Conservation (phyloP, 2,113 vertebrate genomes). For the Mungos mungo region DNA sequence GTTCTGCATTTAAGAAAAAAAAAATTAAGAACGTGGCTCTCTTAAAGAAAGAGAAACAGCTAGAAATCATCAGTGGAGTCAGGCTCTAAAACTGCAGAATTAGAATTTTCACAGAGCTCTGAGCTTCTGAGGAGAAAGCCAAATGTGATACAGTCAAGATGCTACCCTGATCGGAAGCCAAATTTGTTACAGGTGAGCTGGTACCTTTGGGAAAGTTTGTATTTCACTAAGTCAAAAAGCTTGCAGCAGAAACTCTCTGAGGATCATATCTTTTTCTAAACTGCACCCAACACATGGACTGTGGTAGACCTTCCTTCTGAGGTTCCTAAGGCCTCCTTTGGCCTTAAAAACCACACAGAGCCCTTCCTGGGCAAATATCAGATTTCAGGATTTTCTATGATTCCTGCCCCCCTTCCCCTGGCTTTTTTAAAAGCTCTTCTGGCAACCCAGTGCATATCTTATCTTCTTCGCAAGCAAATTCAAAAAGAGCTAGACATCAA, state of each 20-base stretch:
- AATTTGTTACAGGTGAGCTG: background rate
- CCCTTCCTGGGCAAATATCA: background rate
- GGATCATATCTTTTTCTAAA: background rate
- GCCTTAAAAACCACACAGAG: background rate
- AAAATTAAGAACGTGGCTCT: background rate
- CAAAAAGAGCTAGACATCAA: background rate
- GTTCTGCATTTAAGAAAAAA: background rate
- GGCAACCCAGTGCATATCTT: background rate
- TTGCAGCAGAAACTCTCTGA: background rate
- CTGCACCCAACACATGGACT: background rate
- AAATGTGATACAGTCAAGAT: background rate
- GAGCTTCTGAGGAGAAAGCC: too few relatives aligned
- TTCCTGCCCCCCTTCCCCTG: background rate
- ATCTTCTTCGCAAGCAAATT: background rate
- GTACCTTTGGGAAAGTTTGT: background rate
- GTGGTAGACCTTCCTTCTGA: background rate
- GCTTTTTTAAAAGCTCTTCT: background rate
- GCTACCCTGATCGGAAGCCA: background rate
- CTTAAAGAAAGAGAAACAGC: constrained; percentile 7
- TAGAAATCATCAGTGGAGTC: background rate
- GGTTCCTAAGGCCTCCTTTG: background rate
- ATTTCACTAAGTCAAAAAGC: background rate
- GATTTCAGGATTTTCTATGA: background rate
- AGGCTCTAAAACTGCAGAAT: background rate
- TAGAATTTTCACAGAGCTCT: too few relatives aligned